Base-by-base conservation (phyloP, 2,888 invertebrate genomes). In the Augochlorella aurata region DNA sequence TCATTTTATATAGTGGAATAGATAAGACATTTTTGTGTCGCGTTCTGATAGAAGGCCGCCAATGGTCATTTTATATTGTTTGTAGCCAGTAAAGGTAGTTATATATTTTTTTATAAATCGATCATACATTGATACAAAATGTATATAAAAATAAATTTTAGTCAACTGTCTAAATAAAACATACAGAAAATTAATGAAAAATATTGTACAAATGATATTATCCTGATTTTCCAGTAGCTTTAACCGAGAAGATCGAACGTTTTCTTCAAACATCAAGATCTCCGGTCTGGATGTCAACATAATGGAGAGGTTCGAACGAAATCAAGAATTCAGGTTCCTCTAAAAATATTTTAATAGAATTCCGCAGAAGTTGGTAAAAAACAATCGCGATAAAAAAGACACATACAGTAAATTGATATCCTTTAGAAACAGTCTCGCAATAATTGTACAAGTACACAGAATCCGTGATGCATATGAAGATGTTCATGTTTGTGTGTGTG, bases 401-500 rank as follows among this genome's bases (percentile, higher is more conserved):
- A 45, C 58, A 63, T 50, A 49, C 21, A 45, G 54, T 45, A 63
- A 73, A 74, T 69, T 71, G 29, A 24, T 65, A 72, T 47, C 12
- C 69, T 68, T n/a, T 82, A 83, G 47, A 84, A 86, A 85, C 65
- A 81, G 73, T 86, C 67, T 83, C 50, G 18, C 29, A 84, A 79
- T 82, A 81, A 81, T 85, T 71, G 72, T 85, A 85, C 65, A 88
- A 87, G 47, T 86, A 79, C 69, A 18, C 74, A 78, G 83, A 86
- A 83, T 83, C 21, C 54, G 54, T 77, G 71, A 76, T 54, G 68
- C 47, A 72, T 82, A 79, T 44, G 79, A 83, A 83, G 21, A 24
- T 67, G 50, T 47, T 18, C 18, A 16, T 18, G 18, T 49, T 2
- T 29, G 29, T 38, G n/a, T n/a, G n/a, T n/a, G n/a, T n/a, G n/a